phyloP scores from a whole-genome alignment of 1,140 invertebrate genomes.

The Camponotus floridanus region DNA sequence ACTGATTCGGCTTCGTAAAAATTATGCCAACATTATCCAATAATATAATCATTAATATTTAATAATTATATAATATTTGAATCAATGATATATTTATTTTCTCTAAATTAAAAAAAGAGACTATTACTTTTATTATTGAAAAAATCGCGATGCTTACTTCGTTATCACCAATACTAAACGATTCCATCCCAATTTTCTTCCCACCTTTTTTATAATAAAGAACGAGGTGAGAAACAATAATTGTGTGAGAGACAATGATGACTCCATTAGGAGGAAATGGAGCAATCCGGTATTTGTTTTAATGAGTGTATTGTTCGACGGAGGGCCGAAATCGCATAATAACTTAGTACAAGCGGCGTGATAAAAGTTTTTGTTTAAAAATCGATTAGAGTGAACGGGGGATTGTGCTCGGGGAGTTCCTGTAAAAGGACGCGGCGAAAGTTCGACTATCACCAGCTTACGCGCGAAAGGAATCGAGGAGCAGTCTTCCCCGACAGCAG shows the following conservation, averaged over 20 bases:
- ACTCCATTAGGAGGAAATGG: not conserved
- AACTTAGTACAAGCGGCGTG: slow-evolving; percentile 6
- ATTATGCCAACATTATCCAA: not conserved
- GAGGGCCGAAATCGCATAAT: not conserved
- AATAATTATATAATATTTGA: no score
- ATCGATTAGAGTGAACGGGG: not conserved
- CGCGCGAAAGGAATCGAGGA: not conserved
- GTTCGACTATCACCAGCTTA: slow-evolving; percentile 25
- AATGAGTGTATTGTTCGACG: slow-evolving; percentile 22
- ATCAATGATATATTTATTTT: not conserved
- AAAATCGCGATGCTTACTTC: not conserved
- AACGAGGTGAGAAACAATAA: slow-evolving; percentile 12
- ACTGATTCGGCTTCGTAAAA: not conserved
- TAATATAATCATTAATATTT: not conserved
- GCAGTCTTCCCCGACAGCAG: not conserved
- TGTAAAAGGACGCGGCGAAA: slow-evolving; percentile 20
- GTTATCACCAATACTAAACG: no score
- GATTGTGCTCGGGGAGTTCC: not conserved
- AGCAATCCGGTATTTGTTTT: slow-evolving; percentile 26
- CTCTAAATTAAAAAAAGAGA: not conserved
- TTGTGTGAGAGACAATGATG: not conserved
- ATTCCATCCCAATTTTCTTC: no score
- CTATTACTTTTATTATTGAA: not conserved
- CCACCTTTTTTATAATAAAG: not conserved
- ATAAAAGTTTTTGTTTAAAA: slow-evolving; percentile 39